Evolutionary conservation across 2,113 vertebrate genomes (phyloP), one percentile per base, ranked within the genome.

Genomic region (Malurus elegans): DNA sequence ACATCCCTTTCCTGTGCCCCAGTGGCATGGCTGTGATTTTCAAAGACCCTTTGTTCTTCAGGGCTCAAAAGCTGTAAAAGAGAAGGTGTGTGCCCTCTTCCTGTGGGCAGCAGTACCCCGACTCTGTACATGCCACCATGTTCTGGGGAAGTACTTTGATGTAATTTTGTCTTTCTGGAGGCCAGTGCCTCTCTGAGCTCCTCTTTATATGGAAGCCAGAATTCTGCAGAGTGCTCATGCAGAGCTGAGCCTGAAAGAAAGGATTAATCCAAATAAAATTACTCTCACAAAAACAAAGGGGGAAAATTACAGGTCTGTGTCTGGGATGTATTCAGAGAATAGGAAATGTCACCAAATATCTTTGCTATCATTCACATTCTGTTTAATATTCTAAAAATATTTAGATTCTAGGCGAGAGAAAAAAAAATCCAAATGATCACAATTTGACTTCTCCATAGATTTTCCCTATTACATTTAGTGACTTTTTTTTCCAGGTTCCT

Each of bases 181-280:
- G 20, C 47, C 76, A 54, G 61, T 76, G 90, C 25, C 42, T 84
- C 40, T 74, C 34, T 25, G 40, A 74, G 5, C 32, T 90, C 47
- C 32, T 86, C 56, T 74, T 74, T 44, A 79, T 81, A 44, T 47
- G 38, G 48, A 85, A 91, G 73, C 48, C 85, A 93, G 70, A 78
- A 75, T 86, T 96, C 48, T 88, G 56, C 47, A 36, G 66, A 88
- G 40, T 79, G 50, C 24, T 61, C 40, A 40, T 48, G 69, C 51
- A 79, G 79, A 88, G 48, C 29, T 64, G 44, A 76, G 36, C 18
- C 75, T 29, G 13, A 92, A 93, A 91, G 45, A 89, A 95, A 85
- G 26, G 42, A 72, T 65, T 87, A 69, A 65, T 79, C 32, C 47
- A 42, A 73, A 61, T 40, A 11, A 75, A 95, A 92, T 60, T 74